Conservation (phyloP, 2,888 invertebrate genomes). For the Zootermopsis nevadensis region DNA sequence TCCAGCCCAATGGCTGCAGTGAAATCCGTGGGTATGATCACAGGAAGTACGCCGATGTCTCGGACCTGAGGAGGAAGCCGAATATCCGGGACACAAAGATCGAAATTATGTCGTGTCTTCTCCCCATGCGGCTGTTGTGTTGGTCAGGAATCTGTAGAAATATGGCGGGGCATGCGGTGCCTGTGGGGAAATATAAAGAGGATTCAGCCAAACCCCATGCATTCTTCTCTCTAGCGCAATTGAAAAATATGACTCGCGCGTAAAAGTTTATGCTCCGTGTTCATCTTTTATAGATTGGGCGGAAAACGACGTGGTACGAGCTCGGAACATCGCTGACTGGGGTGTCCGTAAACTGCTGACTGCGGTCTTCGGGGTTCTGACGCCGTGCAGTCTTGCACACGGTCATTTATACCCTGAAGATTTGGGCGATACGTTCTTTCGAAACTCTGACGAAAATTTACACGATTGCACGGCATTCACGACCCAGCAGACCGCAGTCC, state of each 20-base stretch:
- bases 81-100: slow-evolving; percentile 2
- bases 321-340: background rate
- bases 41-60: slow-evolving; percentile 10
- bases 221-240: background rate
- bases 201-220: background rate
- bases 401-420: too few relatives aligned
- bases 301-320: background rate
- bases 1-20: background rate
- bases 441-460: too few relatives aligned
- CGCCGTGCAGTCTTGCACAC: too few relatives aligned
- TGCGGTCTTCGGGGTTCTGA: too few relatives aligned
- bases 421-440: too few relatives aligned
- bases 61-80: slow-evolving; percentile 7
- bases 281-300: background rate
- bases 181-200: background rate
- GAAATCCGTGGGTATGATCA: background rate
- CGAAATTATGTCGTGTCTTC: background rate
- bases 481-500: too few relatives aligned
- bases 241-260: background rate
- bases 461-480: too few relatives aligned
- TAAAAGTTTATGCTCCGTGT: background rate
- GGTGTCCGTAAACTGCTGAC: too few relatives aligned
- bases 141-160: background rate
- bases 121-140: slow-evolving; percentile 2
- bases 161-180: background rate